Evolutionary conservation across 1,140 invertebrate species (phyloP), one percentile per base, ranked within the genome.

Genomic region (Cotesia typhae): DNA sequence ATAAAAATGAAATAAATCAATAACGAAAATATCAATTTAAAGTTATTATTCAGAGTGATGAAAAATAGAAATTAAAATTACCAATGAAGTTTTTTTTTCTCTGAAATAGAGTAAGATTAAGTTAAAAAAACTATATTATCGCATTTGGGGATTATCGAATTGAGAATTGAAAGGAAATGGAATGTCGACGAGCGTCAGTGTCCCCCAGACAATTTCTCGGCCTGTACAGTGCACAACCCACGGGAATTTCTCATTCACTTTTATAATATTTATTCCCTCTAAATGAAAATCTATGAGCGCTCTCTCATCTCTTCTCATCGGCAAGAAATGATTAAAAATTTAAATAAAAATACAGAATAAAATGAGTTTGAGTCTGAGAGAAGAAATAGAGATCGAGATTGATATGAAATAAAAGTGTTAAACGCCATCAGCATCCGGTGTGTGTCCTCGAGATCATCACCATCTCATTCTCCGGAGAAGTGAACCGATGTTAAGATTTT

Each of bases 161-260:
- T 55, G 53, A 55, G 53, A 60, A 60, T 60, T 60, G 59, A 60
- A 28, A 60, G 59, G 59, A 60, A 60, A 60, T 60, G 59, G 59
- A 60, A 60, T 60, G 59, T 60, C 28, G 59, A 60, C 35, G 59
- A 60, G 28, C 20, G 59, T 60, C 17, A 60, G 28, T 35, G 59
- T 35, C 20, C 28, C 59, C 59, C 28, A 60, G 59, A 60, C 59
- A 35, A 36, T 60, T 60, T 35, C 59, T 60, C 59, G 10, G 1
- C 53, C 3, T 5, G 53, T 28, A 28, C 28, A 28, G 28, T 28
- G 28, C 28, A 28, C 1, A 28, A 28, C n/a, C 53, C 53, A 55
- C 12, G 12, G 53, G 53, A 55, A 12, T 28, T 36, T 35, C 20
- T 60, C 59, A 60, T 47, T 2, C 41, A 9, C 41, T 1, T 7